Evolutionary conservation across 2,888 invertebrate genomes (phyloP), one percentile per base, ranked within the genome.

Genomic region (Nemapogon koenigi): DNA sequence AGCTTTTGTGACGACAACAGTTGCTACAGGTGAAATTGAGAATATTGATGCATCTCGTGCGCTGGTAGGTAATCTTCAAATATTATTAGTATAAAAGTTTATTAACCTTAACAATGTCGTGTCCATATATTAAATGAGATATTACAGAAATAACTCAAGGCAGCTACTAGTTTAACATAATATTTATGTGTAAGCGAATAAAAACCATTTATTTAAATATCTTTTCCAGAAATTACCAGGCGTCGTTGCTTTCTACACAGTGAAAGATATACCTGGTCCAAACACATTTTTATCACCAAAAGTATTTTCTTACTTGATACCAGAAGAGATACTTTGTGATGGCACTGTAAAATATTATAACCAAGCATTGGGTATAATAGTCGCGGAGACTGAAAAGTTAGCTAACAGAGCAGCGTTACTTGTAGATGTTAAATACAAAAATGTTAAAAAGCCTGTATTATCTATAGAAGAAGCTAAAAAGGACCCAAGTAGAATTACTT

Each of bases 331-430:
- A 8, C 70, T 83, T 37, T 81, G 73, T 37, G 69, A 68, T 43
- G 81, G 79, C 11, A 57, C 62, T 16, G 73, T 89, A 0, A 58
- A 71, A 35, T 87, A 81, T 54, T 85, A 84, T 40, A 84, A 87
- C 17, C 89, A 90, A 56, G 80, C 88, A 1, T 60, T 89, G 10
- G 90, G 88, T 1, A 59, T 90, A 1, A 80, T 90, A 14, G 82
- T 86, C 0, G 90, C 89, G 16, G 81, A 76, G 45, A 76, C 73
- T 2, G 75, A 82, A 35, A 61, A 62, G 16, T 45, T 81, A 2
- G 87, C 88, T 0, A 70, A 81, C 28, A 59, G 71, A 47, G 87
- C 86, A 0, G 83, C 83, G 1, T 60, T 76, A 15, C 58, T 82
- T 30, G 85, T 88, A 0, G 71, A 81, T 52, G 67, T 87, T 1